Evolutionary conservation across 2,113 vertebrate species (phyloP), one percentile per base, ranked within the genome.

Genomic region (Paramormyrops kingsleyae): DNA sequence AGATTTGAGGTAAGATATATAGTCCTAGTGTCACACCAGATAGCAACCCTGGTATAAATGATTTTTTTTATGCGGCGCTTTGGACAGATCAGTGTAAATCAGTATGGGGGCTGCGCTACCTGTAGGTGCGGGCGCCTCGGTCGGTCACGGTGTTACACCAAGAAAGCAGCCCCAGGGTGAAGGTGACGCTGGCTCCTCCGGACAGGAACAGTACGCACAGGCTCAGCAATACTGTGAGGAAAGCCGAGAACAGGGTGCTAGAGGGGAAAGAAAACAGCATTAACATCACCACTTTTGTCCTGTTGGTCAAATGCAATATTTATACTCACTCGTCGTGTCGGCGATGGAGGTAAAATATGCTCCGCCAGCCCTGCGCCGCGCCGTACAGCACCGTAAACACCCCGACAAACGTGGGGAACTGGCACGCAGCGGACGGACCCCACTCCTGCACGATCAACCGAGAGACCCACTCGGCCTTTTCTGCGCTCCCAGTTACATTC

Each of bases 131-230:
- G 0, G 90, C 93, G 92, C 94, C 92, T 59, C 94, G 90, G 59
- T 96, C 92, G 0, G 96, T 96, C 74, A 97, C 94, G 0, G 94
- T 95, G 92, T 95, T 91, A n/a, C 96, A 97, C 96, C 96, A 97
- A 88, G 95, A 96, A 83, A 85, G 91, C 52, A 97, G 91, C 1
- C 96, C 96, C 59, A 96, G 92, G 47, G 94, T 95, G 89, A 97
- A 83, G 91, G 95, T 94, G 62, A 95, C 92, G 6, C 94, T 95
- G 77, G 95, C 94, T 27, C 95, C 96, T 66, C 94, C 95, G 5
- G 96, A 96, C 66, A 97, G 94, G 92, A 96, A 96, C 70, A 96
- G 90, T 74, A 97, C 91, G 46, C 95, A 96, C 89, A 94, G 92
- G 31, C 96, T 97, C 90, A 96, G 91, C 90, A 96, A 91, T 87